Evolutionary conservation across 1,140 invertebrate genomes (phyloP).

Genomic region (Matsumurasca onukii): DNA sequence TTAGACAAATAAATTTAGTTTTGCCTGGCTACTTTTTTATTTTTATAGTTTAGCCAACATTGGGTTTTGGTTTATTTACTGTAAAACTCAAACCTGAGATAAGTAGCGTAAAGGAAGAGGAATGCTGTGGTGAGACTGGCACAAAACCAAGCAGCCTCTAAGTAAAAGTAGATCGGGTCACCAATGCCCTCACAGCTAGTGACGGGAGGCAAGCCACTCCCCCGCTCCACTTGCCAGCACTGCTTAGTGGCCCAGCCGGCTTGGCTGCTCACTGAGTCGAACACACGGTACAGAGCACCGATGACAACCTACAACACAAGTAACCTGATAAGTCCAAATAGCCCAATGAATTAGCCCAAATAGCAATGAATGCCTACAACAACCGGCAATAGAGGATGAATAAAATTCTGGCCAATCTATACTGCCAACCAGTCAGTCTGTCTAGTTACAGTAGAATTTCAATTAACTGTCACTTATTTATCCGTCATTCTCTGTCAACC

Average conservation of each 20-base stretch:
- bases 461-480: too few relatives aligned
- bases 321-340: slow-evolving; percentile 1
- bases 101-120: slow-evolving; percentile 62
- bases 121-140: slow-evolving; percentile 62
- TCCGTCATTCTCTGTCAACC: too few relatives aligned
- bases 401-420: too few relatives aligned
- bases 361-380: neutral
- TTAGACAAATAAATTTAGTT: too few relatives aligned
- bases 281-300: slow-evolving; percentile 56
- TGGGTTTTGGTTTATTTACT: too few relatives aligned
- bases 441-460: too few relatives aligned
- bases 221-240: slow-evolving; percentile 65
- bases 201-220: slow-evolving; percentile 59
- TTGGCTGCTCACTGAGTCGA: slow-evolving; percentile 48
- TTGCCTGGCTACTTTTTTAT: too few relatives aligned
- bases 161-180: slow-evolving; percentile 74
- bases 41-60: too few relatives aligned
- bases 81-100: too few relatives aligned
- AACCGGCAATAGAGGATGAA: neutral
- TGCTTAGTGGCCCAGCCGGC: slow-evolving; percentile 48
- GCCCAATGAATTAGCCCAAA: too few relatives aligned
- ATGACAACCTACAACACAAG: slow-evolving; percentile 55
- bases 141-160: slow-evolving; percentile 65
- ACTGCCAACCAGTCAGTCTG: too few relatives aligned
- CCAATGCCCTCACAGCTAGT: slow-evolving; percentile 77